Percentiles rank a stretch among this genome's conserved stretches.
phyloP scores from a whole-genome alignment of 1,140 invertebrate species.

The Gonioctena quinquepunctata region DNA sequence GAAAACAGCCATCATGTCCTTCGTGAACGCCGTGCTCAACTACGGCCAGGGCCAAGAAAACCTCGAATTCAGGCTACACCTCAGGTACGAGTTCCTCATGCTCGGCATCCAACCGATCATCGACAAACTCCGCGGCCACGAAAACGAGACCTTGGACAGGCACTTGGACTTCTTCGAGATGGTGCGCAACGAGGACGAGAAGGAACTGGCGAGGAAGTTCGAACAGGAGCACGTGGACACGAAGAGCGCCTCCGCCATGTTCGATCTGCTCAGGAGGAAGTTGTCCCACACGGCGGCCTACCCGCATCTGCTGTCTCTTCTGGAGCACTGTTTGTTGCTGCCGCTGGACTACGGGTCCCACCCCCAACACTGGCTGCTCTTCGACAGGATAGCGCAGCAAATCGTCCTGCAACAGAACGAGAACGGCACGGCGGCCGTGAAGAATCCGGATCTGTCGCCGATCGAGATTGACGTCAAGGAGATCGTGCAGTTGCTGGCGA shows the following conservation, averaged over 20 bases:
- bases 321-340: slow-evolving; percentile 89
- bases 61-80: slow-evolving; percentile 91
- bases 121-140: slow-evolving; percentile 87
- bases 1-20: slow-evolving; percentile 97
- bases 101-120: slow-evolving; percentile 95
- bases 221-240: slow-evolving; percentile 92
- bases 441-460: slow-evolving; percentile 82
- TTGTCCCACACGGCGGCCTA: slow-evolving; percentile 91
- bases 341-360: slow-evolving; percentile 82
- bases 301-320: slow-evolving; percentile 87
- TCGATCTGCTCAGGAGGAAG: slow-evolving; percentile 88
- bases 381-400: slow-evolving; percentile 96
- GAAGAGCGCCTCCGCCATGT: slow-evolving; percentile 92
- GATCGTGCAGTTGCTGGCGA: slow-evolving; percentile 87
- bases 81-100: slow-evolving; percentile 96
- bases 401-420: slow-evolving; percentile 82
- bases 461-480: slow-evolving; percentile 90
- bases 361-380: slow-evolving; percentile 90
- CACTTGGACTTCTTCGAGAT: slow-evolving; percentile 97
- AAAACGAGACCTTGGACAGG: slow-evolving; percentile 92
- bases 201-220: slow-evolving; percentile 88
- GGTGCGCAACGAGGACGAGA: slow-evolving; percentile 96
- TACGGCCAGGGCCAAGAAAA: slow-evolving; percentile 96
- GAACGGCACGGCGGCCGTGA: slow-evolving; percentile 47
- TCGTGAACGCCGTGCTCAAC: slow-evolving; percentile 95